phyloP scores from a whole-genome alignment of 1,140 invertebrate genomes.

The Cydia amplana region DNA sequence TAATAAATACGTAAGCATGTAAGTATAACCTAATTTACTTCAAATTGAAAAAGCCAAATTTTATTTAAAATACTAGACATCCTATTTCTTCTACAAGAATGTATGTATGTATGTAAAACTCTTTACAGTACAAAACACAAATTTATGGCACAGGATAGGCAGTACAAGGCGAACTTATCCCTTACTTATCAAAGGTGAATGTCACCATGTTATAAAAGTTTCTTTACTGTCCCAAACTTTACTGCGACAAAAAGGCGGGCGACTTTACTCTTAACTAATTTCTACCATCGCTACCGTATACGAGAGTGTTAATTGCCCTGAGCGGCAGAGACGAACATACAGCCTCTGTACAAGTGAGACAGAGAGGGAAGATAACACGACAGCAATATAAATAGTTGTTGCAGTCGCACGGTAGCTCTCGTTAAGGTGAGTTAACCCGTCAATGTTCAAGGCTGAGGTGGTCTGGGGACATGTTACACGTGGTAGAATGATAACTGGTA shows the following conservation, averaged over 20 bases:
- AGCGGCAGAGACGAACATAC: slow-evolving; percentile 49
- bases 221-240: not conserved
- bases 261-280: slow-evolving; percentile 65
- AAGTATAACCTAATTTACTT: no score
- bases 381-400: slow-evolving; percentile 64
- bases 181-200: no score
- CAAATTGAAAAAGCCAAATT: no score
- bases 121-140: no score
- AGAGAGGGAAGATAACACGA: slow-evolving; percentile 46
- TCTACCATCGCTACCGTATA: slow-evolving; percentile 71
- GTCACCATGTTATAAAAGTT: no score
- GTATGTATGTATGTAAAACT: no score
- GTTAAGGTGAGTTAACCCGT: slow-evolving; percentile 64
- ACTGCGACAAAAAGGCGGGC: slow-evolving; percentile 46
- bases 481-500: not conserved
- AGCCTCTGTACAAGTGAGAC: slow-evolving; percentile 33
- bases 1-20: no score
- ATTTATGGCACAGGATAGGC: no score
- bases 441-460: slow-evolving; percentile 1
- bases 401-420: slow-evolving; percentile 59
- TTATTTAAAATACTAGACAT: no score
- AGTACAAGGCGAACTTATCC: no score
- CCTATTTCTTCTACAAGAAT: no score
- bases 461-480: not conserved
- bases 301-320: slow-evolving; percentile 66